Evolutionary conservation across 2,888 invertebrate genomes (phyloP).

Genomic region (Agrotis segetum): DNA sequence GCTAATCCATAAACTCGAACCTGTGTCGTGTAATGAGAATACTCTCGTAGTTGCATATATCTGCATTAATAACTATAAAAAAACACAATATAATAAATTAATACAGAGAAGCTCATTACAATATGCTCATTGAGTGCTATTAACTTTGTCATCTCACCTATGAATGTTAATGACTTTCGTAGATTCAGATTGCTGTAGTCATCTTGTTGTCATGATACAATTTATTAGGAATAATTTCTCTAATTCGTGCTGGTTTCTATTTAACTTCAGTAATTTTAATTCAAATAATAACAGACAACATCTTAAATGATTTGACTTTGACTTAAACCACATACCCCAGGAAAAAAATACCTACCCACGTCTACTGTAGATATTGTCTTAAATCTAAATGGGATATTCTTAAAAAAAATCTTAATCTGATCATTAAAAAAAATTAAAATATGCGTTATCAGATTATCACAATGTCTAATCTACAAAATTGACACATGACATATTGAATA

Average conservation of each 20-base stretch:
- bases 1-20: slow-evolving; percentile 81
- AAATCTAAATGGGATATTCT: not conserved
- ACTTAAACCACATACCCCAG: too few relatives aligned
- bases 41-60: slow-evolving; percentile 67
- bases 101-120: slow-evolving; percentile 70
- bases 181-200: slow-evolving; percentile 45
- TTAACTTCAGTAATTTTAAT: not conserved
- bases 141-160: slow-evolving; percentile 68
- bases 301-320: too few relatives aligned
- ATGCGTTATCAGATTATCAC: slow-evolving; percentile 61
- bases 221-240: slow-evolving; percentile 24
- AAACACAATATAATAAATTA: slow-evolving; percentile 54
- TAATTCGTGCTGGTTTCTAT: not conserved
- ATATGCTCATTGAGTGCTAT: slow-evolving; percentile 70
- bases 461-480: slow-evolving; percentile 76
- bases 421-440: slow-evolving; percentile 56
- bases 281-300: too few relatives aligned
- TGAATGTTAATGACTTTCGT: slow-evolving; percentile 66
- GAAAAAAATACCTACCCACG: too few relatives aligned
- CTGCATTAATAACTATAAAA: slow-evolving; percentile 69
- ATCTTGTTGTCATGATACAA: slow-evolving; percentile 31
- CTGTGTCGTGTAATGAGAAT: slow-evolving; percentile 73
- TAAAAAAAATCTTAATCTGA: slow-evolving; percentile 30
- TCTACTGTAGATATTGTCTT: not conserved
- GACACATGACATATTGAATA: slow-evolving; percentile 82